Base-by-base conservation (phyloP, 2,888 invertebrate genomes). In the Tyria jacobaeae region DNA sequence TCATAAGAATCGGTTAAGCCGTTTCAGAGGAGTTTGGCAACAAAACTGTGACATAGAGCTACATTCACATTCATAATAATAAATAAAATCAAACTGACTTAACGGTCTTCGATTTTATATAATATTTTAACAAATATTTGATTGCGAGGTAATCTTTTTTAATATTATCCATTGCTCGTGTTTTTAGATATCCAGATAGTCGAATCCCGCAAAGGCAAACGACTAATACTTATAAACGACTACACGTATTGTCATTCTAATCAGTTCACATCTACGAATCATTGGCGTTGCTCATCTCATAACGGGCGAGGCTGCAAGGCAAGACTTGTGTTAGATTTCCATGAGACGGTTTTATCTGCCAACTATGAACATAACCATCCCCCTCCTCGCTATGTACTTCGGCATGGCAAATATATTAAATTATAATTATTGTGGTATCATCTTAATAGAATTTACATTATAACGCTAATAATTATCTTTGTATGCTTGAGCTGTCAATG, bases 291-390 rank as follows among this genome's bases (percentile, higher is more conserved):
- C 24, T 62, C 73, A 0, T 66, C 74, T 1, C 68, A 73, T 21
- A 59, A 70, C 10, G 67, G 71, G 25, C 74, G 57, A 59, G 68
- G 66, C 15, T 73, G 73, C 6, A 71, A 71, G 41, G 73, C 75
- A 12, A 66, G 64, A 39, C n/a, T 73, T 14, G 35, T 64, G 2
- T 49, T 65, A 1, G 51, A 68, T 47, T 15, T 10, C 4, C 41
- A 41, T 10, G 55, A 47, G 12, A 49, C 25, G 15, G 37, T 58
- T 27, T 25, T 55, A 9, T 57, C 62, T 3, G 47, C 53, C 41
- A 41, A 48, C 24, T 39, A 21, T 25, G 59, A 53, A n/a, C 71
- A 71, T 53, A 71, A 35, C 51, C 71, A 71, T 37, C 47, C 48
- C 5, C 50, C 71, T 14, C 10, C 37, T 2, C 27, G 17, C 31